A percentile compares a stretch with the other conserved stretches of the same genome.
Evolutionary conservation across 2,113 vertebrate genomes (phyloP).

Genomic region (Erinaceus europaeus): DNA sequence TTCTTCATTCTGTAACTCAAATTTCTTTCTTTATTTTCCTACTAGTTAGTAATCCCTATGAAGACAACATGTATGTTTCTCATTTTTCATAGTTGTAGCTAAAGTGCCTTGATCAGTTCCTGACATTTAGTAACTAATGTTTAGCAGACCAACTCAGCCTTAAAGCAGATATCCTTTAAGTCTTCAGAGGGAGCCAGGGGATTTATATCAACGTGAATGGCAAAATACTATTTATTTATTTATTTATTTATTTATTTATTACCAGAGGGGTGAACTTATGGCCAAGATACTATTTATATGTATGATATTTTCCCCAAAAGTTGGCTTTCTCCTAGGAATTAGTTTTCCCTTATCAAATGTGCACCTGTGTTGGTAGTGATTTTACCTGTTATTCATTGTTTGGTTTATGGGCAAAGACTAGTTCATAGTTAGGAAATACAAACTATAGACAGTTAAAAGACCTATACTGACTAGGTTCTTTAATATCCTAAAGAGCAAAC

Average conservation of each 20-base stretch:
- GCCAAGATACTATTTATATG: background rate
- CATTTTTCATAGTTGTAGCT: background rate
- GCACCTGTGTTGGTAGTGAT: background rate
- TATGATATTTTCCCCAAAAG: background rate
- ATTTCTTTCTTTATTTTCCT: background rate
- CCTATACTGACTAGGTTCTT: background rate
- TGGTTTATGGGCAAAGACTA: slow-evolving; percentile 5
- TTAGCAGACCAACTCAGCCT: background rate
- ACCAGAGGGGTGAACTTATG: too few relatives aligned
- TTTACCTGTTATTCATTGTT: background rate
- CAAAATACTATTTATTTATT: background rate
- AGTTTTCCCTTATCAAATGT: background rate
- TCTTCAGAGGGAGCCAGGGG: background rate
- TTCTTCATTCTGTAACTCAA: background rate
- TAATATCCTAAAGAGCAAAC: background rate
- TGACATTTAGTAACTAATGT: background rate
- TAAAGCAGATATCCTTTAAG: background rate
- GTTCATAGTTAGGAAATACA: background rate
- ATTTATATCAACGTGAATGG: background rate
- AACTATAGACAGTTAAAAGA: slow-evolving; percentile 25
- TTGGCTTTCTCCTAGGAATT: background rate
- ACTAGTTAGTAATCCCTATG: background rate
- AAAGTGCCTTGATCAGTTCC: background rate
- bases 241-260: too few relatives aligned
- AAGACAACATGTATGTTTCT: background rate